phyloP scores from a whole-genome alignment of 2,888 invertebrate species.

The Dusona sp. region DNA sequence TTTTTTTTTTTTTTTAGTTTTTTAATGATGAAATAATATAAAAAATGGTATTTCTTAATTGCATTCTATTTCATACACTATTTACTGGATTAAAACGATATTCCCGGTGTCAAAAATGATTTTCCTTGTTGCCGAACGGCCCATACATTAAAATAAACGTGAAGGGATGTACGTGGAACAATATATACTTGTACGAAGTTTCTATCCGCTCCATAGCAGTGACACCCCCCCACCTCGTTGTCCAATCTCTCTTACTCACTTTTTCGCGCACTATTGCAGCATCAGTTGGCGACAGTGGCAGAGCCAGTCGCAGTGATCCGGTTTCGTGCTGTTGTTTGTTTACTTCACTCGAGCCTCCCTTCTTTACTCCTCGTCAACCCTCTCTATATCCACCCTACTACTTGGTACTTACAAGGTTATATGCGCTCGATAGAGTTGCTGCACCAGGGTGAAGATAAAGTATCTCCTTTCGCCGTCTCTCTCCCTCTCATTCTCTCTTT shows the following conservation, averaged over 20 bases:
- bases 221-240: conserved; percentile 16
- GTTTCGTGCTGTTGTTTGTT: conserved; percentile 67
- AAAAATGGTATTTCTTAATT: too few relatives aligned
- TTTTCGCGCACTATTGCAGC: conserved; percentile 31
- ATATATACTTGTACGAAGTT: conserved; percentile 46
- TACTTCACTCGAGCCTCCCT: conserved; percentile 49
- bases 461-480: conserved; percentile 23
- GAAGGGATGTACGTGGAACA: not conserved
- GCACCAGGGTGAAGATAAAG: conserved; percentile 48
- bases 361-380: conserved; percentile 39
- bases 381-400: conserved; percentile 27
- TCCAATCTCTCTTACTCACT: conserved; percentile 34
- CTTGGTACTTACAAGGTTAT: conserved; percentile 61
- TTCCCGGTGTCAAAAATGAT: not conserved
- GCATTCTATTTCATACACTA: not conserved
- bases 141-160: not conserved
- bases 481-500: not conserved
- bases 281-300: conserved; percentile 47
- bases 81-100: too few relatives aligned
- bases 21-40: too few relatives aligned
- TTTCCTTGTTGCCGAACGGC: not conserved
- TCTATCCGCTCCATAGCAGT: conserved; percentile 38
- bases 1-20: too few relatives aligned
- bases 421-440: conserved; percentile 57
- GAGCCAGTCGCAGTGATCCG: conserved; percentile 54